Conservation (phyloP, 53 echinoderm and acorn worm genomes). For the Pentamera pediparva region DNA sequence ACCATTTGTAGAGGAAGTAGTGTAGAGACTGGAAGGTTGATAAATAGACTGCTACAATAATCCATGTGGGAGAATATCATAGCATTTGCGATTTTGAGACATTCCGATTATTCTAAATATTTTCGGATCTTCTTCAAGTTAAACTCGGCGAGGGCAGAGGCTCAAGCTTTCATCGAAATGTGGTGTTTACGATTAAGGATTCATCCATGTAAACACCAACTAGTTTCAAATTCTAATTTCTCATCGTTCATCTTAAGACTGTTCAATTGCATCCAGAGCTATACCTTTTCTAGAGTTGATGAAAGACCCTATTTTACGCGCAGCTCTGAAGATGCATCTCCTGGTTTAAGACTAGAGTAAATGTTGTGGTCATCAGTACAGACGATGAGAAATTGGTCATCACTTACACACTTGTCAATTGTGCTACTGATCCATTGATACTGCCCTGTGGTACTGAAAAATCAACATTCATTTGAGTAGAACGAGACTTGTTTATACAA, state of each 20-base stretch:
- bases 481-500: constrained; percentile 5
- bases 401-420: not conserved
- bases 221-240: not conserved
- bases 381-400: constrained; percentile 1
- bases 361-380: constrained; percentile 31
- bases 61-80: constrained; percentile 11
- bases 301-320: not conserved
- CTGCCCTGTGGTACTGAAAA: constrained; percentile 20
- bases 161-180: constrained; percentile 1
- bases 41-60: constrained; percentile 17
- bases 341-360: constrained; percentile 4
- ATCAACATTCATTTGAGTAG: not conserved
- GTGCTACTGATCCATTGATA: constrained; percentile 28
- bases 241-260: constrained; percentile 9
- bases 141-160: not conserved
- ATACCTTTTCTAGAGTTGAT: not conserved
- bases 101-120: not conserved
- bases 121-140: constrained; percentile 15
- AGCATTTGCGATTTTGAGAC: constrained; percentile 17
- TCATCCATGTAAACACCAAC: constrained; percentile 10
- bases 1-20: constrained; percentile 6
- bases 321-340: not conserved
- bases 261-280: constrained; percentile 5
- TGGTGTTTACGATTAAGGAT: not conserved
- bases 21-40: constrained; percentile 4